Percentiles rank a stretch among this genome's conserved stretches.
Evolutionary conservation across 2,888 invertebrate genomes (phyloP).

Genomic region (Biston betularia): DNA sequence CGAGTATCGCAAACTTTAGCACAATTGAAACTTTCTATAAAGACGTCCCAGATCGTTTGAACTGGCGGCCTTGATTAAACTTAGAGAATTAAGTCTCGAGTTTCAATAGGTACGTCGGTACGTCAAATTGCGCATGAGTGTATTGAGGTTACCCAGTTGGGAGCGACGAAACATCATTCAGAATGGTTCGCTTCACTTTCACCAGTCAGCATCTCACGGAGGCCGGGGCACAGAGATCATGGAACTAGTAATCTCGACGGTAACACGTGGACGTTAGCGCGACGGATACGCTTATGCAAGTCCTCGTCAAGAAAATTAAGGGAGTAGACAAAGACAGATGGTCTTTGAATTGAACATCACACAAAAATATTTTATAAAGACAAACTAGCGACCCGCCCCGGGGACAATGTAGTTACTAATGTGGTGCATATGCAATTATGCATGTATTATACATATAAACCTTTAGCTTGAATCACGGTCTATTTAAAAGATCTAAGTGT

Average conservation of each 20-base stretch:
- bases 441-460: no score
- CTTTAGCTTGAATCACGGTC: no score
- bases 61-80: conserved; percentile 17
- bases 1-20: conserved; percentile 24
- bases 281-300: conserved; percentile 40
- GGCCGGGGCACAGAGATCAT: conserved; percentile 40
- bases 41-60: conserved; percentile 17
- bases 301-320: conserved; percentile 29
- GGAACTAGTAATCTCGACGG: conserved; percentile 32
- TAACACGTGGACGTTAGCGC: conserved; percentile 37
- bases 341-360: conserved; percentile 2
- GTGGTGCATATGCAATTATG: no score
- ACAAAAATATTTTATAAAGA: no score
- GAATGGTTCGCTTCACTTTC: conserved; percentile 59
- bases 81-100: conserved; percentile 27
- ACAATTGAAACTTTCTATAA: conserved; percentile 25
- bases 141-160: conserved; percentile 60
- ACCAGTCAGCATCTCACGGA: conserved; percentile 49
- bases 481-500: no score
- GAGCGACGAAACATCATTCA: conserved; percentile 48
- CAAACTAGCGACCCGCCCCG: no score
- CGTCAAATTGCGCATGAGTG: conserved; percentile 49
- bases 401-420: no score
- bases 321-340: not conserved
- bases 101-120: no score